Conservation (phyloP, 2,797 vertebrate genomes). For the Spondyliosoma cantharus region DNA sequence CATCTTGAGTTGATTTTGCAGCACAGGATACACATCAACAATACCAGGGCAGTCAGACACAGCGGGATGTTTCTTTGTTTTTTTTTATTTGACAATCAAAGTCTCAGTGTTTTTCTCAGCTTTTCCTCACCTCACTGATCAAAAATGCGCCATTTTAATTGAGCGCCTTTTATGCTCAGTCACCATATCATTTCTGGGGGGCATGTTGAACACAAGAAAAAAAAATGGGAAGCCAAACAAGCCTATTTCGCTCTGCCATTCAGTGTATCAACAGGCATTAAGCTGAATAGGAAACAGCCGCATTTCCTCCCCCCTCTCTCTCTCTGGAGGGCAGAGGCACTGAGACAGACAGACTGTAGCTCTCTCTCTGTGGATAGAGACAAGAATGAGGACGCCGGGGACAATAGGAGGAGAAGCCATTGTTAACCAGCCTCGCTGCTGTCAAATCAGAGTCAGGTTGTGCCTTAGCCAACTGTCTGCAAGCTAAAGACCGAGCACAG, state of each 20-base stretch:
- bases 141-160: constrained; percentile 64
- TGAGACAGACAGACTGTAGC: constrained; percentile 58
- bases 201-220: constrained; percentile 57
- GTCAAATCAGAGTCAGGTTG: constrained; percentile 53
- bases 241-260: constrained; percentile 62
- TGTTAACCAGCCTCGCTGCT: constrained; percentile 71
- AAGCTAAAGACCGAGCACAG: constrained; percentile 52
- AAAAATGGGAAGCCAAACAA: constrained; percentile 67
- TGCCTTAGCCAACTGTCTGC: constrained; percentile 42
- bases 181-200: constrained; percentile 62
- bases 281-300: constrained; percentile 66
- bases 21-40: constrained; percentile 18
- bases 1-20: constrained; percentile 37
- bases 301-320: constrained; percentile 47
- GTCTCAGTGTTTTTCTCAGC: constrained; percentile 6
- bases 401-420: constrained; percentile 66
- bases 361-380: constrained; percentile 55
- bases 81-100: constrained; percentile 39
- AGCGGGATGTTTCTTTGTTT: background rate
- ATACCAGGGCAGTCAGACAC: constrained; percentile 8
- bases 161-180: constrained; percentile 60
- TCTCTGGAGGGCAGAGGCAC: constrained; percentile 62
- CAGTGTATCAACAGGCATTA: constrained; percentile 70
- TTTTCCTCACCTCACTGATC: constrained; percentile 41
- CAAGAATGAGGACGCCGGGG: constrained; percentile 62